Conservation (phyloP, 2,797 vertebrate genomes). For the Myioborus melanocephalus region DNA sequence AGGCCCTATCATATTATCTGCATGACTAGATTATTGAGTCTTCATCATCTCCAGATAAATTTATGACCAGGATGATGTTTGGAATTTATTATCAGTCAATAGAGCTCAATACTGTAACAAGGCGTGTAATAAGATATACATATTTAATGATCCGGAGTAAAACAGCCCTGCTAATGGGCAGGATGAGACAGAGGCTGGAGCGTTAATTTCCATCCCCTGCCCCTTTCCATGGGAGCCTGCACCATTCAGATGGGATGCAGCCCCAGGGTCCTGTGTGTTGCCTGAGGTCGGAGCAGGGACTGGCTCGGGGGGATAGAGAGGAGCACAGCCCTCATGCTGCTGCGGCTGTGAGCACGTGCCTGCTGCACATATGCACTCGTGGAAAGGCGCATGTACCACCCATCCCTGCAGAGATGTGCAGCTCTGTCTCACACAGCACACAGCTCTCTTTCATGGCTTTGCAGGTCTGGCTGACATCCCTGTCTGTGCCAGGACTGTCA, state of each 20-base stretch:
- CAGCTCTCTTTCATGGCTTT: accelerated
- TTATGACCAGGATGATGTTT: constrained; percentile 82
- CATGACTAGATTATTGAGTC: constrained; percentile 88
- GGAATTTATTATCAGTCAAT: constrained; percentile 97
- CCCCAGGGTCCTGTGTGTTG: accelerated
- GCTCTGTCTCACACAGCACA: neutral
- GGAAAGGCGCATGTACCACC: neutral
- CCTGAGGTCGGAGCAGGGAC: neutral
- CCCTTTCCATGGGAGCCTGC: neutral
- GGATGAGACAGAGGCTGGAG: constrained; percentile 64
- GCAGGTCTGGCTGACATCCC: neutral
- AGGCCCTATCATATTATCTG: constrained; percentile 85
- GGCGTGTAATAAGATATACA: constrained; percentile 98
- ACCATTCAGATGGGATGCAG: neutral
- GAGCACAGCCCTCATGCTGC: neutral
- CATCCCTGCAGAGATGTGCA: neutral
- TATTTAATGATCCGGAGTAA: constrained; percentile 99
- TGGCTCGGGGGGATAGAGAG: neutral
- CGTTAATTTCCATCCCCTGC: constrained; percentile 60
- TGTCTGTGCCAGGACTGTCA: accelerated
- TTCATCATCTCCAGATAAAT: constrained; percentile 88
- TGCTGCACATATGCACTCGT: accelerated
- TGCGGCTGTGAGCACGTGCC: neutral
- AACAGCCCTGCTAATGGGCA: constrained; percentile 81
- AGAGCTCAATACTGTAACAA: constrained; percentile 86